Evolutionary conservation across 2,113 vertebrate genomes (phyloP).

Genomic region (Brienomyrus longianalis): DNA sequence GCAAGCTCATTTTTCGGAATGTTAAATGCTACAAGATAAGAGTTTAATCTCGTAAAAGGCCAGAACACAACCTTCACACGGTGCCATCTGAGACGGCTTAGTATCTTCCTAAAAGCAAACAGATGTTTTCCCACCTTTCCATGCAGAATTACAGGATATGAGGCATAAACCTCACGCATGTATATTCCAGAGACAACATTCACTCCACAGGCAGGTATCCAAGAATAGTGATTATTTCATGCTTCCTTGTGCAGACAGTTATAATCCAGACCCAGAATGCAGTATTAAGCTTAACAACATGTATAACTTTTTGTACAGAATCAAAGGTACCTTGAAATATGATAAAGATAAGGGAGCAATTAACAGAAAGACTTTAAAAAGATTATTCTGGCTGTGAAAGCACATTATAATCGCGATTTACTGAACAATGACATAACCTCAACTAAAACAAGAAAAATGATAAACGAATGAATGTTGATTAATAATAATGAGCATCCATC

Average conservation of each 20-base stretch:
- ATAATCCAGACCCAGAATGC: neutral
- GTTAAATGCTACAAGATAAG: conserved; percentile 33
- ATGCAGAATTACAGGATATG: neutral
- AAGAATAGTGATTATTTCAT: neutral
- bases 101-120: conserved; percentile 36
- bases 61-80: conserved; percentile 45
- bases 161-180: neutral
- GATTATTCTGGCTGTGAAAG: too few species aligned
- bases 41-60: conserved; percentile 65
- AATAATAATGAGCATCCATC: neutral
- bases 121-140: neutral
- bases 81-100: conserved; percentile 18
- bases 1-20: conserved; percentile 21
- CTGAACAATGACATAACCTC: too few species aligned
- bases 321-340: neutral
- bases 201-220: neutral
- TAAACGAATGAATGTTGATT: too few species aligned
- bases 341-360: neutral
- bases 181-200: neutral
- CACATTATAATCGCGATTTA: too few species aligned
- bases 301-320: neutral
- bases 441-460: too few species aligned
- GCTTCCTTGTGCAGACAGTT: neutral
- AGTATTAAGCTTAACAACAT: neutral
- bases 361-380: neutral